Evolutionary conservation across 2,113 vertebrate genomes (phyloP).

Genomic region (Ceratotherium simum): DNA sequence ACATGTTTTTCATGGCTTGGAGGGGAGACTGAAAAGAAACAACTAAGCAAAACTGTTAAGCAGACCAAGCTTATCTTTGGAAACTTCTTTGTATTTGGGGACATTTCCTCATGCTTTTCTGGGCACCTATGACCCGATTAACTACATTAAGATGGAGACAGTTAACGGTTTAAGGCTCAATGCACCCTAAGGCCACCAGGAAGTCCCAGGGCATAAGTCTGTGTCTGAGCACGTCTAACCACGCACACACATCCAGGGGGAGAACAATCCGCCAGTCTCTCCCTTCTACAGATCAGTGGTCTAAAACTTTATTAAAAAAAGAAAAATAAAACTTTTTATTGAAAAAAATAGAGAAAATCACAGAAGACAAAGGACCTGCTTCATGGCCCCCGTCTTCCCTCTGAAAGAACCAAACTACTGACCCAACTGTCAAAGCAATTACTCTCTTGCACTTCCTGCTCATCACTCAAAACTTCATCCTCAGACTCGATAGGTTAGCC

Average conservation of each 20-base stretch:
- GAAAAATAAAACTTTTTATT: constrained; percentile 16
- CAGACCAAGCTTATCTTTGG: background rate
- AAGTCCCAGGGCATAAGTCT: background rate
- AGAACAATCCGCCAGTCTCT: background rate
- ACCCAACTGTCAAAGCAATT: background rate
- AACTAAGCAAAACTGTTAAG: constrained; percentile 12
- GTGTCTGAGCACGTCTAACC: background rate
- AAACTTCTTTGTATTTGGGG: background rate
- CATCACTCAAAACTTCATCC: background rate
- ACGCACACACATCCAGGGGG: background rate
- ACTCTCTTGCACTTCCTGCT: background rate
- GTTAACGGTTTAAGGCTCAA: background rate
- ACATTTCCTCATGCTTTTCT: background rate
- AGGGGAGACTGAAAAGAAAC: background rate
- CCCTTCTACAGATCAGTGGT: background rate
- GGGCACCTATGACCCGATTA: background rate
- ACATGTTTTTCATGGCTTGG: background rate
- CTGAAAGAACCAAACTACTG: background rate
- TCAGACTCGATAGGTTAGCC: background rate
- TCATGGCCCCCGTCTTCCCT: background rate
- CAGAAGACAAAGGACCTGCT: background rate
- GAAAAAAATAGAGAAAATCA: background rate
- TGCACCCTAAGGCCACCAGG: background rate
- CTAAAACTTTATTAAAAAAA: background rate
- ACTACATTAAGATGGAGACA: background rate